Percentiles rank a stretch among this genome's conserved stretches.
These are phyloP conservation scores for Hemicentrotus pulcherrimus DNA, from an alignment of 35 echinoderm and acorn worm species.

Conservation along the genomic window DNA sequence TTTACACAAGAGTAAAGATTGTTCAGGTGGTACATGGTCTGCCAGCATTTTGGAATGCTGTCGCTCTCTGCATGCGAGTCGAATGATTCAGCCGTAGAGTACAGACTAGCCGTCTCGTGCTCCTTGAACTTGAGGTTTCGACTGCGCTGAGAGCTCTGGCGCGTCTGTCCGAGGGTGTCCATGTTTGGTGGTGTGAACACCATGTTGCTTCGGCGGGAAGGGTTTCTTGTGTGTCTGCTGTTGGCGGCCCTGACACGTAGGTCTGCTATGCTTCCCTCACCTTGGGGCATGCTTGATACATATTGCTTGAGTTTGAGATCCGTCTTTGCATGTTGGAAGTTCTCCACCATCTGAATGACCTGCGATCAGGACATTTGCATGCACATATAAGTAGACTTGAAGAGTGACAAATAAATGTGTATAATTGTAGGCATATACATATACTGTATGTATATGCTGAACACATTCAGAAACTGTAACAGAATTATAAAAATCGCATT, in stretches of 20 bases:
- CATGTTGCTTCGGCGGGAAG: neutral
- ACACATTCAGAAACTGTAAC: no score
- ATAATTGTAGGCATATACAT: no score
- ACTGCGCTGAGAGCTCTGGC: slow-evolving; percentile 32
- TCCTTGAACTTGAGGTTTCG: slow-evolving; percentile 47
- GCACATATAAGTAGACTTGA: neutral
- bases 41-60: slow-evolving; percentile 87
- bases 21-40: slow-evolving; percentile 98
- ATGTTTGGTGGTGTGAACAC: neutral
- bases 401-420: no score
- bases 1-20: slow-evolving; percentile 76
- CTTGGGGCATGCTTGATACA: slow-evolving; percentile 42
- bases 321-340: slow-evolving; percentile 78
- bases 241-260: neutral
- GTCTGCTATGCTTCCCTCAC: slow-evolving; percentile 31
- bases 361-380: neutral
- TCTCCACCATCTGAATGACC: slow-evolving; percentile 71
- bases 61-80: slow-evolving; percentile 71
- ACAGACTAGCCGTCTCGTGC: slow-evolving; percentile 21
- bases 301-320: slow-evolving; percentile 74
- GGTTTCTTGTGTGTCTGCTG: slow-evolving; percentile 8
- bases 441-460: no score
- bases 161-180: neutral
- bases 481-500: no score
- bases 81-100: neutral